Base-by-base conservation (phyloP, 2,113 vertebrate genomes). In the Larimichthys crocea region DNA sequence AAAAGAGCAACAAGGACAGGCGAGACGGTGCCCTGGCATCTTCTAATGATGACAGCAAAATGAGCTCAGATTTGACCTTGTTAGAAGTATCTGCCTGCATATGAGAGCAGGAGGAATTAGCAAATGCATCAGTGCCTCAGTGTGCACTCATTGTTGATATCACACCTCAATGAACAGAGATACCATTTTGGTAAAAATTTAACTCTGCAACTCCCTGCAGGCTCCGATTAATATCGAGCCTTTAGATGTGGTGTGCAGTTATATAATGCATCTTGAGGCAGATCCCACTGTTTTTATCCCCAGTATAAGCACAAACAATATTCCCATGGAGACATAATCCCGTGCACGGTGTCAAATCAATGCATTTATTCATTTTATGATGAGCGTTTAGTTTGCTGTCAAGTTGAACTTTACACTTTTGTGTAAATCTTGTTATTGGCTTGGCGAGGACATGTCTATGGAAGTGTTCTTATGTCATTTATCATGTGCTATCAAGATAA, bases 21-120 rank as follows among this genome's bases (percentile, higher is more conserved):
- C 19, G 66, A 50, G 42, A 57, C 15, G 44, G 40, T 63, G 35
- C 35, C 69, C 56, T 44, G 59, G n/a, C 14, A 69, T 79, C 83
- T 73, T 22, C 29, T 78, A 16, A 77, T 57, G 42, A 79, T 49
- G 86, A 71, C 53, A 53, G 49, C 5, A 42, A 12, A 59, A 65
- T 65, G 22, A 73, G 31, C 46, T 49, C 60, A n/a, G 53, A 63
- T 55, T 19, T 35, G 60, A 8, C 31, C 46, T 40, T 10, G 62
- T 17, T 52, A 20, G 19, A 48, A 11, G 31, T 11, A 46, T 57
- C 29, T 42, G 49, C 68, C 40, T 35, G 48, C 11, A 24, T 55
- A 20, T 42, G 44, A 67, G 46, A 74, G 4, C 35, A 74, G 4
- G 42, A 70, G 48, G 49, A 57, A 74, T 70, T 42, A 73, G 55